Evolutionary conservation across 2,888 invertebrate species (phyloP).

Genomic region (Chymomyza procnemis): DNA sequence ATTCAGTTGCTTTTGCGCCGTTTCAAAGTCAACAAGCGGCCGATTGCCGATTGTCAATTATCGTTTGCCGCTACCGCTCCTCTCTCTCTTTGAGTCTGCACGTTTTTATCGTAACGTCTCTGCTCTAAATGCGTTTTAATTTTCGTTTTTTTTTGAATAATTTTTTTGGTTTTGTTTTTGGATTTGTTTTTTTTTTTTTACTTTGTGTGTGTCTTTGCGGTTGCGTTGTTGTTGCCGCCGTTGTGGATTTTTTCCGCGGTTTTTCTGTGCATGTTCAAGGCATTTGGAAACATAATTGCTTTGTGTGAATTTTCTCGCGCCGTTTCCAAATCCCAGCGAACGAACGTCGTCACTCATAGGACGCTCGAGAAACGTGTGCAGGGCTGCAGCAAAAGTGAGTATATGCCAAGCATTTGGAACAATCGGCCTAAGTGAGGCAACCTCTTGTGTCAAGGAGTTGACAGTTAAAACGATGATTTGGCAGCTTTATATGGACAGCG

Average conservation of each 20-base stretch:
- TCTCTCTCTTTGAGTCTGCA: too few species aligned
- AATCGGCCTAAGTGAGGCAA: neutral
- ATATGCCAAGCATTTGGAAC: neutral
- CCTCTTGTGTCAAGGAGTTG: neutral
- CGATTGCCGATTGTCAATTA: conserved; percentile 16
- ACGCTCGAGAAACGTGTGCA: neutral
- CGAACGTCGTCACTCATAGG: neutral
- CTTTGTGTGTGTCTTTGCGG: neutral
- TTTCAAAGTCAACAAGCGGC: conserved; percentile 67
- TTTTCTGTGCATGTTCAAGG: neutral
- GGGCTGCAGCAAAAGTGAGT: neutral
- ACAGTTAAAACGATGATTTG: neutral
- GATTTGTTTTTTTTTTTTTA: neutral
- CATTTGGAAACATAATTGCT: conserved; percentile 27
- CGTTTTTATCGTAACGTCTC: conserved; percentile 27
- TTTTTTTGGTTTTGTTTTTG: too few species aligned
- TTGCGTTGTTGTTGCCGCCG: neutral
- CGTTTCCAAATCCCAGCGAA: neutral
- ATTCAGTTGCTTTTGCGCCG: conserved; percentile 67
- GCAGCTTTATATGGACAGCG: neutral
- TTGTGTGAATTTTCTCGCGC: conserved; percentile 15
- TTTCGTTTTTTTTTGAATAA: conserved; percentile 10
- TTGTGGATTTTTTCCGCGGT: neutral
- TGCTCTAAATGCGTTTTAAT: neutral
- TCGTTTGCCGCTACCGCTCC: neutral